Evolutionary conservation across 2,113 vertebrate species (phyloP).

Genomic region (Mormoops blainvillei): DNA sequence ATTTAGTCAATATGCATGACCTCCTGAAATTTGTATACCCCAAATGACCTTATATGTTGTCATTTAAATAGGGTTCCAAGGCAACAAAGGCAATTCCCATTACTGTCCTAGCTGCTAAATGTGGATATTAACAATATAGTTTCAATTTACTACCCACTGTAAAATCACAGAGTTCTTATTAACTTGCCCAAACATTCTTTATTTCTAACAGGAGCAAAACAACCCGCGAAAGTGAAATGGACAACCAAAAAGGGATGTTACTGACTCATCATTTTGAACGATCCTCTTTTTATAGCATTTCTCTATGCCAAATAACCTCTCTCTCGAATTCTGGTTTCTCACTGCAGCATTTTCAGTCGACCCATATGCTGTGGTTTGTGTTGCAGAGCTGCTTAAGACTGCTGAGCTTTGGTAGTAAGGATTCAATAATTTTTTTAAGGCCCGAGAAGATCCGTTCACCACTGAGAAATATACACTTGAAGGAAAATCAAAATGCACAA

Average conservation of each 20-base stretch:
- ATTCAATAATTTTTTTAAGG: conserved; percentile 53
- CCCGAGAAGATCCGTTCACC: not conserved
- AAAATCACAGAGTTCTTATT: conserved; percentile 28
- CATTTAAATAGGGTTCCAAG: not conserved
- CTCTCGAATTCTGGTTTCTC: conserved; percentile 9
- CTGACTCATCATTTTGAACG: not conserved
- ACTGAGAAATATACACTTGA: conserved; percentile 20
- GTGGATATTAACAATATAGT: conserved; percentile 9
- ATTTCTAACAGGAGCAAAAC: conserved; percentile 12
- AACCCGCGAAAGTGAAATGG: not conserved
- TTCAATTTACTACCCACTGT: conserved; percentile 20
- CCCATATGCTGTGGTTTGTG: not conserved
- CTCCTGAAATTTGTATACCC: not conserved
- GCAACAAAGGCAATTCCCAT: not conserved
- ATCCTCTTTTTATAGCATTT: not conserved
- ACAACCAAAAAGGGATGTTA: not conserved
- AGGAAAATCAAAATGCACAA: not conserved
- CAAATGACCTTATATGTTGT: not conserved
- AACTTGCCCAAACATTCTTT: not conserved
- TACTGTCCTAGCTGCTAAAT: conserved; percentile 12
- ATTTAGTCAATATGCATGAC: not conserved
- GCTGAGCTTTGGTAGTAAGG: not conserved
- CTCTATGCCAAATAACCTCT: not conserved
- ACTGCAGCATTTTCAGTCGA: not conserved
- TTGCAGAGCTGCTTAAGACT: conserved; percentile 23